Base-by-base conservation (phyloP, 2,888 invertebrate species). In the Dasysyrphus albostriatus region DNA sequence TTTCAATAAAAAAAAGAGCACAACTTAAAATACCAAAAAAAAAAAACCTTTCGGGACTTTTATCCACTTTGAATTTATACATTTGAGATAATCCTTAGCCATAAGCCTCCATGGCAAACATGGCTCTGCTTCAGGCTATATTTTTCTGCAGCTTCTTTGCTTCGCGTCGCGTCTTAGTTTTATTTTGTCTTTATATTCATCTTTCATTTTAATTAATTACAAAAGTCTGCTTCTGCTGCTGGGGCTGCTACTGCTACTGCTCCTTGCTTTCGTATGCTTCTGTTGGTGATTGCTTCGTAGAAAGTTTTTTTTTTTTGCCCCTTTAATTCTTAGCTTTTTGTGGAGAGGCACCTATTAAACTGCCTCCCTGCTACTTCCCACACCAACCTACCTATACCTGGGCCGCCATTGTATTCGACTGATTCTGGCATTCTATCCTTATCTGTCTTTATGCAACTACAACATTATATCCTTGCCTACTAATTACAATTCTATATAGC, bases 141-240 rank as follows among this genome's bases (percentile, higher is more conserved):
- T 67, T 42, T 65, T 42, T 32, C 24, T 37, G 14, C 51, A 5
- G 49, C 37, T n/a, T 58, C 37, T n/a, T 19, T 44, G 16, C 39
- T n/a, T 59, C 54, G 34, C 49, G 1, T 59, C 67, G 34, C 39
- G 14, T 39, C 39, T 49, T 63, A 14, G 49, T 61, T 47, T 47
- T 56, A 37, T 65, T 56, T 51, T 54, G 42, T 39, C 61, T 61
- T 76, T 73, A 49, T 49, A 61, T 42, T 85, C 85, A 85, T 85
- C 73, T 77, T 70, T 74, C 77, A 73, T 74, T 77, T 85, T 85
- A 85, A 85, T 85, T 81, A 85, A 85, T 85, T 85, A 85, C 85
- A 74, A 81, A 85, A 78, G 77, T 85, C 63, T 78, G 81, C 51
- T 69, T 14, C 51, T 78, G 58, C 51, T 70, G 32, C 24, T 24